Percentiles rank a stretch among this genome's conserved stretches.
phyloP scores from a whole-genome alignment of 1,140 invertebrate species.

The Liolophura sinensis region DNA sequence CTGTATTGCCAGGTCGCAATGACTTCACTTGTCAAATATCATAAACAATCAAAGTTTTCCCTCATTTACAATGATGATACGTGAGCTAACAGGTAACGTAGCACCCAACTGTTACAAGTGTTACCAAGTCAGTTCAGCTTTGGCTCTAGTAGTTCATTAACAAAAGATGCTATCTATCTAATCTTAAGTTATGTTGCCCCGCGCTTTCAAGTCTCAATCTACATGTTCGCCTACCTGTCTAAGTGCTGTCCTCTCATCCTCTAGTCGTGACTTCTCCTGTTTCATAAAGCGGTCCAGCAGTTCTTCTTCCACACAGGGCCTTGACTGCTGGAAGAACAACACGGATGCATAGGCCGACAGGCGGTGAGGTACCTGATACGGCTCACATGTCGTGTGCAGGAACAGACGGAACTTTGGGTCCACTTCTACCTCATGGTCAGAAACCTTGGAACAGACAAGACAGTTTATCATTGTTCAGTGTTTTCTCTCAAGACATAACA shows the following conservation, averaged over 20 bases:
- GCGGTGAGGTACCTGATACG: constrained; percentile 46
- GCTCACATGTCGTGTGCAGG: constrained; percentile 53
- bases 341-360: constrained; percentile 51
- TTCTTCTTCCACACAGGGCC: constrained; percentile 49
- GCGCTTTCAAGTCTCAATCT: too few species aligned
- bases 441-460: constrained; percentile 38
- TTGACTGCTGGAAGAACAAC: constrained; percentile 51
- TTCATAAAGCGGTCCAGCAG: constrained; percentile 53
- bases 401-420: constrained; percentile 55
- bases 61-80: too few species aligned
- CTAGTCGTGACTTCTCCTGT: constrained; percentile 54
- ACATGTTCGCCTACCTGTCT: constrained; percentile 32
- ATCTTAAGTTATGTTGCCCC: too few species aligned
- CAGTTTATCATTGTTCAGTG: constrained; percentile 7
- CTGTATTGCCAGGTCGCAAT: too few species aligned
- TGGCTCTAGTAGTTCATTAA: too few species aligned
- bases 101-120: too few species aligned
- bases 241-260: constrained; percentile 50
- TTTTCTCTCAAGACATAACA: background rate
- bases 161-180: too few species aligned
- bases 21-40: too few species aligned
- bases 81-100: too few species aligned
- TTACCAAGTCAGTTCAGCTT: too few species aligned
- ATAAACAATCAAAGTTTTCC: too few species aligned
- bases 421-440: constrained; percentile 59